These are phyloP conservation scores for Zosterops borbonicus DNA, from an alignment of 2,113 vertebrate species.

Conservation along the genomic window DNA sequence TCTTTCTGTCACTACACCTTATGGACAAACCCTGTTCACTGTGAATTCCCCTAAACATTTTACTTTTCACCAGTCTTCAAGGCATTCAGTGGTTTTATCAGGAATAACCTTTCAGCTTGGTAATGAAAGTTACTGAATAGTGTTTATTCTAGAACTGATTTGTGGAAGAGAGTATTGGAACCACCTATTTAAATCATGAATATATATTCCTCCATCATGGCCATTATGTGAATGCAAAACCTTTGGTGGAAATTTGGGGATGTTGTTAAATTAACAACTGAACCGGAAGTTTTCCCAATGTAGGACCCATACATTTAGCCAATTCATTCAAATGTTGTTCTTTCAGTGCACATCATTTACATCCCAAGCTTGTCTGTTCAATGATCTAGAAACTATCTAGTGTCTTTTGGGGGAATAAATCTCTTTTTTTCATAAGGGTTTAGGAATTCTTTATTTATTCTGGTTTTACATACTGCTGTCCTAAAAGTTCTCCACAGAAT, in stretches of 20 bases:
- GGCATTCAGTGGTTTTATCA: background rate
- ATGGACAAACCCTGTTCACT: background rate
- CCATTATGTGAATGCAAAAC: background rate
- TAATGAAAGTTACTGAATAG: background rate
- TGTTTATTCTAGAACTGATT: background rate
- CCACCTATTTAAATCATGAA: background rate
- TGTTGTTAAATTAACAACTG: background rate
- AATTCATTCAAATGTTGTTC: background rate
- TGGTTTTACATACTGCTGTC: background rate
- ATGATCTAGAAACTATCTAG: background rate
- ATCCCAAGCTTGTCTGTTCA: background rate
- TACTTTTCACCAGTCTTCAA: background rate
- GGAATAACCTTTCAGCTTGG: background rate
- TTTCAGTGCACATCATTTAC: background rate
- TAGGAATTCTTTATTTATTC: background rate
- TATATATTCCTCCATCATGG: background rate
- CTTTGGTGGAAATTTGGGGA: background rate
- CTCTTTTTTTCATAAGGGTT: background rate
- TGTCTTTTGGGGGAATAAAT: background rate
- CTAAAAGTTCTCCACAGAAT: background rate
- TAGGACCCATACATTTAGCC: background rate
- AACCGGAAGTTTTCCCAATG: background rate
- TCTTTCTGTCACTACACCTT: background rate
- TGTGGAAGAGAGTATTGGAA: background rate
- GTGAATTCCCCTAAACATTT: background rate